A percentile compares a stretch with the other conserved stretches of the same genome.
phyloP scores from a whole-genome alignment of 2,797 vertebrate genomes.

The Megalops cyprinoides region DNA sequence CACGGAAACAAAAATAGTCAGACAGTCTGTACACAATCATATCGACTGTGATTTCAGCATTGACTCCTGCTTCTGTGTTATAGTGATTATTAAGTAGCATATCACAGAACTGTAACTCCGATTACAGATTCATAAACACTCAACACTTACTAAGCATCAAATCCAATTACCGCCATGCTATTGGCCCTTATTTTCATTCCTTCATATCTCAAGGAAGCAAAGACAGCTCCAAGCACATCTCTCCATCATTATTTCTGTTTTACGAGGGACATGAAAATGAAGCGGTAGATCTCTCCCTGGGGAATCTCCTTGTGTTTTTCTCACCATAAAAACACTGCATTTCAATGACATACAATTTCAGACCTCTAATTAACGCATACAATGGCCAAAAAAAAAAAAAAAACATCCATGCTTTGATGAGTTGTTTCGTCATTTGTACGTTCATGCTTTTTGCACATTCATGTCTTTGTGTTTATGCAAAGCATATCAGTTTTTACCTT shows the following conservation, averaged over 20 bases:
- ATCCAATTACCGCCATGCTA: constrained; percentile 15
- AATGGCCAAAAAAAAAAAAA: not conserved
- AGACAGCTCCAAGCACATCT: constrained; percentile 5
- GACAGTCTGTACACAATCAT: not conserved
- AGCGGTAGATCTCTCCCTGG: not conserved
- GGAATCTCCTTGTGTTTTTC: not conserved
- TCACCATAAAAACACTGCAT: constrained; percentile 7
- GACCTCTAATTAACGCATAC: constrained; percentile 9
- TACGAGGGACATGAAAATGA: not conserved
- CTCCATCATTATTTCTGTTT: constrained; percentile 15
- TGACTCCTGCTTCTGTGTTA: not conserved
- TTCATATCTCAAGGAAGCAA: not conserved
- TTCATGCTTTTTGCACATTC: not conserved
- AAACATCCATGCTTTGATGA: not conserved
- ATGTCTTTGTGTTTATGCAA: not conserved
- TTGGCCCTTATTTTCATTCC: not conserved
- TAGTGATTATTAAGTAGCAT: not conserved
- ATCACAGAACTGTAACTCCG: not conserved
- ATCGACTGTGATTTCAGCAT: not conserved
- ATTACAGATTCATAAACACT: constrained; percentile 15
- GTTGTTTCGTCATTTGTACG: not conserved
- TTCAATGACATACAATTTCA: constrained; percentile 10
- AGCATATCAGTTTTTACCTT: not conserved
- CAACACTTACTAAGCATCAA: constrained; percentile 19
- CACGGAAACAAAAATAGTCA: not conserved